Evolutionary conservation across 92 coral and sea anemone genomes (phyloP), one percentile per base, ranked within the genome.

Genomic region (Palythoa heliodiscus): DNA sequence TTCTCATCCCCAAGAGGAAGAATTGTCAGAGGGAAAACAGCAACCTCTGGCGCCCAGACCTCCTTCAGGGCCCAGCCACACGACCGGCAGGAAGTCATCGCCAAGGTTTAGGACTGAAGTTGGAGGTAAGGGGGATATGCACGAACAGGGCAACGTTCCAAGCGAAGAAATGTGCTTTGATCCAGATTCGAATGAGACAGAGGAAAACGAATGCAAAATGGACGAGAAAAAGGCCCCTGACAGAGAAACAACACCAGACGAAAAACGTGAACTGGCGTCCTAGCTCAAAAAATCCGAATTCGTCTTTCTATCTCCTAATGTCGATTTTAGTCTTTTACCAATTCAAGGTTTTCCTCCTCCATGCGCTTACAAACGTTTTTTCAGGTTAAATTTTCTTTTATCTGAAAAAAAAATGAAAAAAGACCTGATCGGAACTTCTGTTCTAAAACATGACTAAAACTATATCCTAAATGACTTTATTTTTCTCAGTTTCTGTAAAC

Each of bases 1-100:
- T 60, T 75, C 91, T 48, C 85, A 82, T 70, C 80, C 82, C 68
- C 20, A 82, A 10, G 54, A 43, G 38, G 70, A 24, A 8, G 40
- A 67, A 37, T 35, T 15, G 69, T 70, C 53, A 14, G 71, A 67
- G 71, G 24, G 11, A 22, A 37, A 69, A 69, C 9, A 69, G 19
- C 40, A 25, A 14, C 15, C 7, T 11, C 47, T 69, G 24, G 73
- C 73, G 9, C 73, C 73, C 19, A 69, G 73, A 37, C 73, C 73
- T 15, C 73, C 73, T 10, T 29, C 73, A 20, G 73, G 24, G 14
- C 73, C 39, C 5, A 25, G 15, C 39, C 39, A 13, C 14, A 13
- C 73, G 40, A 15, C 73, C 14, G 5, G 40, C 69, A 35, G 29
- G 69, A n/a, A 63, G 11, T 19, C 25, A 29, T 37, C 73, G 4